phyloP scores from a whole-genome alignment of 2,113 vertebrate species.

The Periophthalmus modestus region DNA sequence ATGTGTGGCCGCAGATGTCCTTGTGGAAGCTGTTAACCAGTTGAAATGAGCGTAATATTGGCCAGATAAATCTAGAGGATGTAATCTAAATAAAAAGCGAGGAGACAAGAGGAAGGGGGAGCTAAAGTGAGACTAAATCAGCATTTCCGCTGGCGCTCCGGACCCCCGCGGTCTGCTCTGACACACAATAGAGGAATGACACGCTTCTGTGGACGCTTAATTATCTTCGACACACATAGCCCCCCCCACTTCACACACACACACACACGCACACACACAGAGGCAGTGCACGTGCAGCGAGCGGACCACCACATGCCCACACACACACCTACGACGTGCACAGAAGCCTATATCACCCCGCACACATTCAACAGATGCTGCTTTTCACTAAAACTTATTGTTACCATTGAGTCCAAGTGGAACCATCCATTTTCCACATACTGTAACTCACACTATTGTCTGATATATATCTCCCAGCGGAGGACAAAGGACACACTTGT shows the following conservation, averaged over 20 bases:
- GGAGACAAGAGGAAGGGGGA: slow-evolving; percentile 38
- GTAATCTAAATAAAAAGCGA: slow-evolving; percentile 55
- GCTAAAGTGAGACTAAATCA: slow-evolving; percentile 70
- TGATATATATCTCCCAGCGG: neutral
- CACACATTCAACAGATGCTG: slow-evolving; percentile 31
- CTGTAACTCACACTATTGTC: slow-evolving; percentile 28
- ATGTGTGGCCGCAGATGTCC: slow-evolving; percentile 8
- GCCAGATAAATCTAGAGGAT: slow-evolving; percentile 34
- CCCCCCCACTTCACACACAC: slow-evolving; percentile 19
- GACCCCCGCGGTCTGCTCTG: slow-evolving; percentile 51
- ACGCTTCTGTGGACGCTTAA: slow-evolving; percentile 71
- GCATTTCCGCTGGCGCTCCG: slow-evolving; percentile 72
- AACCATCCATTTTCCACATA: slow-evolving; percentile 35
- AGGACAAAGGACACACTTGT: slow-evolving; percentile 11
- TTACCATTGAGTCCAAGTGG: slow-evolving; percentile 30
- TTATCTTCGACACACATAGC: slow-evolving; percentile 68
- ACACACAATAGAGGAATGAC: slow-evolving; percentile 73
- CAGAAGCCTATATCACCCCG: slow-evolving; percentile 12
- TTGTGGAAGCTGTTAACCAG: neutral
- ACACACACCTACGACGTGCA: slow-evolving; percentile 12
- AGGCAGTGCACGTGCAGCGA: slow-evolving; percentile 31
- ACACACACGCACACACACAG: slow-evolving; percentile 29
- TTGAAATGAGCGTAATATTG: slow-evolving; percentile 2
- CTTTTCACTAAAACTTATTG: slow-evolving; percentile 41
- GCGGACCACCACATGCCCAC: neutral